Evolutionary conservation across 2,113 vertebrate species (phyloP).

Genomic region (Melanotaenia duboulayi): DNA sequence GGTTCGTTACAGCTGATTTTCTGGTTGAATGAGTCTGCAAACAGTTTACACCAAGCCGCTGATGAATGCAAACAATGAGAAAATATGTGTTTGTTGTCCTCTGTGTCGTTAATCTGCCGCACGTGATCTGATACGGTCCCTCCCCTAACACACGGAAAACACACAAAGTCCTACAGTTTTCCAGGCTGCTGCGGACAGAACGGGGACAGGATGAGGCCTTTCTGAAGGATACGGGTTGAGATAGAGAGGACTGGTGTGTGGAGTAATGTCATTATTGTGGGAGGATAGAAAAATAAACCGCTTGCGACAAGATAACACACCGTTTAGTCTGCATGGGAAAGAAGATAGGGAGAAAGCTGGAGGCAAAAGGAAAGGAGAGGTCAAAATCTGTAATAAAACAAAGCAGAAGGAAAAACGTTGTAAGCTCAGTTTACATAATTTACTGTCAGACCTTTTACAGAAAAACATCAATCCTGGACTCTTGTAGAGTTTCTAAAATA

Average conservation of each 20-base stretch:
- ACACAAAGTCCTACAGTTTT: background rate
- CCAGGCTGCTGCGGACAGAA: background rate
- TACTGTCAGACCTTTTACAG: constrained; percentile 9
- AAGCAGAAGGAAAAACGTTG: constrained; percentile 11
- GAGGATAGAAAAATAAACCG: constrained; percentile 52
- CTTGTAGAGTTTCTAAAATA: background rate
- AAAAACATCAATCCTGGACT: background rate
- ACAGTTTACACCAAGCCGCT: background rate
- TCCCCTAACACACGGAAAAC: background rate
- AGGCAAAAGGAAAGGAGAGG: constrained; percentile 13
- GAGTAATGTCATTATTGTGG: constrained; percentile 51
- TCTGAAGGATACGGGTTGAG: constrained; percentile 18
- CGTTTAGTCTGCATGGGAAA: constrained; percentile 22
- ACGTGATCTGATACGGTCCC: background rate
- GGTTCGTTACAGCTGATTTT: constrained; percentile 39
- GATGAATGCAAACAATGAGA: background rate
- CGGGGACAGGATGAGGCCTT: constrained; percentile 36
- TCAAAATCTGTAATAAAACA: background rate
- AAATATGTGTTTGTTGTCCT: background rate
- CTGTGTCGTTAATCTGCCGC: background rate
- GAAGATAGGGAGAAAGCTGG: constrained; percentile 18
- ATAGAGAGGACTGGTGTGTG: constrained; percentile 32
- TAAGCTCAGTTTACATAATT: background rate
- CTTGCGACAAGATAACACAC: constrained; percentile 54
- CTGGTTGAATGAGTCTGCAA: constrained; percentile 24